Percentiles rank a stretch among this genome's conserved stretches.
Conservation (phyloP, 2,888 invertebrate genomes). For the Acanthococcus lagerstroemiae region DNA sequence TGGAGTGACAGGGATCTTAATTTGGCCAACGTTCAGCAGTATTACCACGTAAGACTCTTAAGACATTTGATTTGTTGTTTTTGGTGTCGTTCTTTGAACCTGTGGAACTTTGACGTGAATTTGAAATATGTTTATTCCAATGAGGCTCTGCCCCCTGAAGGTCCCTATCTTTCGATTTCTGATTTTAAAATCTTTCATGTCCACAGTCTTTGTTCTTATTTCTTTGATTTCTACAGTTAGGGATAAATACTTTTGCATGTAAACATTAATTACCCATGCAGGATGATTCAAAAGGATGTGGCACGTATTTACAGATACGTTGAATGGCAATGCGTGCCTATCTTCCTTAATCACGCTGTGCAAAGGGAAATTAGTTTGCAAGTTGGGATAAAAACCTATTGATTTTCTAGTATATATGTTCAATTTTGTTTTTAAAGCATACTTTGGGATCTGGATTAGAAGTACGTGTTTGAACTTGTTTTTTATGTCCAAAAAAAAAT, state of each 20-base stretch:
- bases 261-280: too few species aligned
- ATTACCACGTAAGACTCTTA: conserved; percentile 71
- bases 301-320: too few species aligned
- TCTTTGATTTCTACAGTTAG: too few species aligned
- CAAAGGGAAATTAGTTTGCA: too few species aligned
- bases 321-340: too few species aligned
- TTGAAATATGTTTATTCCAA: neutral
- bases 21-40: conserved; percentile 81
- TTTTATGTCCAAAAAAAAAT: neutral
- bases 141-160: neutral
- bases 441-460: conserved; percentile 52
- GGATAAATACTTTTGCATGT: too few species aligned
- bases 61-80: too few species aligned
- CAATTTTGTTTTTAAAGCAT: conserved; percentile 44
- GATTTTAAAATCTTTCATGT: neutral
- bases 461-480: conserved; percentile 43
- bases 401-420: conserved; percentile 3
- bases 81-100: conserved; percentile 34
- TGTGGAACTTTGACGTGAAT: too few species aligned
- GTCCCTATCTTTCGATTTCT: neutral
- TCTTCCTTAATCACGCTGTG: too few species aligned
- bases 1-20: conserved; percentile 95
- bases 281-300: too few species aligned
- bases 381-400: too few species aligned
- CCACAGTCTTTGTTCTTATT: neutral